These are phyloP conservation scores for Lamellibrachia luymesi DNA, from an alignment of 1,140 invertebrate species.

Conservation along the genomic window DNA sequence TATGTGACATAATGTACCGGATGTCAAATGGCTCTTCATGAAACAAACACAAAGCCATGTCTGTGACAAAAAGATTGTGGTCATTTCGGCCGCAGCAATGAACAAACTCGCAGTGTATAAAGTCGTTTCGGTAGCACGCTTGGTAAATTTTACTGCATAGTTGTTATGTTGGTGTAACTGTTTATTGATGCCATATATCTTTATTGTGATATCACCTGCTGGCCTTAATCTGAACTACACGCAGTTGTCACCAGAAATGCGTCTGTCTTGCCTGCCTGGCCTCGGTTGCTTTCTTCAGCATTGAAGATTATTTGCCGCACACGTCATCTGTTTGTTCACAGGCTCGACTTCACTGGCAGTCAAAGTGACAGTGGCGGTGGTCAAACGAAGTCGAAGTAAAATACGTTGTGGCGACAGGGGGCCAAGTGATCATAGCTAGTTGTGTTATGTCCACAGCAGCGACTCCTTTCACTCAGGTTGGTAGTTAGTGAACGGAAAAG, in stretches of 20 bases:
- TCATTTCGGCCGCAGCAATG: neutral
- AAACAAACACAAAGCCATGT: neutral
- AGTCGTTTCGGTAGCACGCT: no score
- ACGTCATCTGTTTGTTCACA: neutral
- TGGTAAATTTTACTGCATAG: no score
- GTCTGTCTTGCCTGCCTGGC: neutral
- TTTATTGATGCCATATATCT: no score
- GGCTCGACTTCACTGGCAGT: neutral
- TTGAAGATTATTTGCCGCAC: neutral
- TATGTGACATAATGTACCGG: neutral
- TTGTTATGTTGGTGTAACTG: no score
- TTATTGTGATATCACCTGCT: neutral
- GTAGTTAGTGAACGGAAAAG: neutral
- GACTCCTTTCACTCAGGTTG: neutral
- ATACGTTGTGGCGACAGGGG: neutral
- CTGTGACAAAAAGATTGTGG: neutral
- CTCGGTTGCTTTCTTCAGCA: neutral
- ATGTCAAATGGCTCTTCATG: neutral
- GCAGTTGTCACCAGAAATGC: neutral
- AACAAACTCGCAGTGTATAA: no score
- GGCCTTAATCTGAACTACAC: neutral
- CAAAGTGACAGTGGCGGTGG: neutral
- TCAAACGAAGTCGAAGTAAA: neutral
- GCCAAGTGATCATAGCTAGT: neutral
- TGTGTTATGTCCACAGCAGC: neutral